Evolutionary conservation across 2,888 invertebrate species (phyloP).

Genomic region (Plagodis pulveraria): DNA sequence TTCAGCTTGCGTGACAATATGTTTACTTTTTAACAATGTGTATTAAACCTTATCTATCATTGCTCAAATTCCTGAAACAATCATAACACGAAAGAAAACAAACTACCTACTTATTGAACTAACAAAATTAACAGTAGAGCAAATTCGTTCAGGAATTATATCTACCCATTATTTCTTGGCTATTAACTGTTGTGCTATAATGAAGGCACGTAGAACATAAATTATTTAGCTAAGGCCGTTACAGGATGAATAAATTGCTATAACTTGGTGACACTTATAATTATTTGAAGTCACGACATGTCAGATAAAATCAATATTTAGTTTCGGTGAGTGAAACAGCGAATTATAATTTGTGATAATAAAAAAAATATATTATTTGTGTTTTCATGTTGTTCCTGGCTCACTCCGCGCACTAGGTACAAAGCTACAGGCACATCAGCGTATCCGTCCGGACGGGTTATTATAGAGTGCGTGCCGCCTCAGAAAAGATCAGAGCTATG

Average conservation of each 20-base stretch:
- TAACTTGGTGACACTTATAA: constrained; percentile 2
- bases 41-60: constrained; percentile 26
- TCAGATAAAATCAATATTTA: not conserved
- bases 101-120: constrained; percentile 4
- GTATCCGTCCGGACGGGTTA: too few relatives aligned
- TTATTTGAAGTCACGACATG: constrained; percentile 11
- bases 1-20: constrained; percentile 29
- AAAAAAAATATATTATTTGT: too few relatives aligned
- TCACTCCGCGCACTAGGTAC: too few relatives aligned
- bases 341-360: too few relatives aligned
- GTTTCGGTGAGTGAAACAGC: not conserved
- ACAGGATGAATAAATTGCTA: constrained; percentile 3
- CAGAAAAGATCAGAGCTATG: too few relatives aligned
- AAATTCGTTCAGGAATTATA: too few relatives aligned
- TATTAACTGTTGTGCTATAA: not conserved
- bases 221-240: not conserved
- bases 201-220: not conserved
- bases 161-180: too few relatives aligned
- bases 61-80: constrained; percentile 11
- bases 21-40: constrained; percentile 15
- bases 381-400: too few relatives aligned
- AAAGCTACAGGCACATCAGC: too few relatives aligned
- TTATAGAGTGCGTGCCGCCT: too few relatives aligned
- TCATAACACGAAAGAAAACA: constrained; percentile 18
- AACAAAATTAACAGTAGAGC: too few relatives aligned